A percentile compares a stretch with the other conserved stretches of the same genome.
These are phyloP conservation scores for Dasyurus viverrinus DNA, from an alignment of 2,113 vertebrate species.

Conservation along the genomic window DNA sequence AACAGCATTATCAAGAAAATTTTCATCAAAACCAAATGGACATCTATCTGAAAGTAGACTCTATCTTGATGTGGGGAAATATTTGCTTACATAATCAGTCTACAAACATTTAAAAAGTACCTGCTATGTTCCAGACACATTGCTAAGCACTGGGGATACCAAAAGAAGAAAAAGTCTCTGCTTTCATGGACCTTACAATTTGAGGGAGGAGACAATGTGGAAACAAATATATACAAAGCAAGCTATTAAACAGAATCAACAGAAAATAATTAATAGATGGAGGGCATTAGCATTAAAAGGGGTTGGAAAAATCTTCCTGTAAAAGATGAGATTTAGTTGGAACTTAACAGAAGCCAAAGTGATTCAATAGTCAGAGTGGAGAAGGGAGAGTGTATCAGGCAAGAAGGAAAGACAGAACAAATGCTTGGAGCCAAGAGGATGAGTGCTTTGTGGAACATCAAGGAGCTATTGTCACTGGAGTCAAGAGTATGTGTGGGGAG, in stretches of 20 bases:
- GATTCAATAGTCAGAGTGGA: not conserved
- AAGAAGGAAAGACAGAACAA: not conserved
- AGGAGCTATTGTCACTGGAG: not conserved
- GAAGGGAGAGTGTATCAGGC: not conserved
- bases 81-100: not conserved
- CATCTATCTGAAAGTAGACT: not conserved
- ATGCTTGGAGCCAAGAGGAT: not conserved
- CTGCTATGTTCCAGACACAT: not conserved
- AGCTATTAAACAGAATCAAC: not conserved
- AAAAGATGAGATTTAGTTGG: not conserved
- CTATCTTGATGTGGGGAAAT: not conserved
- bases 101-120: not conserved
- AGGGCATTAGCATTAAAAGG: not conserved
- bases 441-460: not conserved
- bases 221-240: too few relatives aligned
- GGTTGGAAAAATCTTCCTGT: not conserved
- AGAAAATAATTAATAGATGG: not conserved
- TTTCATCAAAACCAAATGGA: conserved; percentile 30
- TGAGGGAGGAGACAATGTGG: too few relatives aligned
- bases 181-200: not conserved
- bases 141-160: not conserved
- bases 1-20: conserved; percentile 13
- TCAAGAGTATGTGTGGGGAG: not conserved
- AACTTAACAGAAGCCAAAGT: not conserved
- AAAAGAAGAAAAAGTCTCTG: not conserved